These are phyloP conservation scores for Pachymerium ferrugineum DNA, from an alignment of 2,888 invertebrate genomes.

Conservation along the genomic window DNA sequence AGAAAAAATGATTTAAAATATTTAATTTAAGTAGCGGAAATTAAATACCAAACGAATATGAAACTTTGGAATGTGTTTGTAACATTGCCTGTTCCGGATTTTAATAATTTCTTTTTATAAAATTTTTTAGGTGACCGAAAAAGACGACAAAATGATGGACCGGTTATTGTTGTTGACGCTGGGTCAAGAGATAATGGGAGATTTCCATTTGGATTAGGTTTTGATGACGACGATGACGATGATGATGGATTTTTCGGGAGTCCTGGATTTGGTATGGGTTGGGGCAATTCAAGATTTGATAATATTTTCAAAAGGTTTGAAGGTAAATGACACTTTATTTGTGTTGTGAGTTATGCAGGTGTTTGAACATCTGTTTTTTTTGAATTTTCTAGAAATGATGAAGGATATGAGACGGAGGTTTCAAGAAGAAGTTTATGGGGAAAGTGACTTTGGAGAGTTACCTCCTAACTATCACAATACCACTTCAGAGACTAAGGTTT, in stretches of 20 bases:
- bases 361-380: neutral
- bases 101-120: too few species aligned
- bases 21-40: too few species aligned
- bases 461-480: slow-evolving; percentile 28
- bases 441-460: neutral
- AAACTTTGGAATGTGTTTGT: too few species aligned
- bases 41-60: too few species aligned
- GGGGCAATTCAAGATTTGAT: neutral
- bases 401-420: neutral
- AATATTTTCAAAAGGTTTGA: neutral
- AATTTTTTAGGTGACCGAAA: neutral
- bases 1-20: too few species aligned
- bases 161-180: neutral
- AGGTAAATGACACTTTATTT: too few species aligned
- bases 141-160: neutral
- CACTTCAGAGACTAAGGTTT: slow-evolving; percentile 19
- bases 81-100: too few species aligned
- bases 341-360: too few species aligned
- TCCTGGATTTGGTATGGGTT: neutral
- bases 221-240: neutral
- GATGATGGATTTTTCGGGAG: neutral
- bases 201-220: neutral
- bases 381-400: neutral
- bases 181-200: neutral
- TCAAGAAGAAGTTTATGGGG: neutral